These are phyloP conservation scores for Saccostrea glomerata DNA, from an alignment of 1,140 invertebrate genomes.

Conservation along the genomic window DNA sequence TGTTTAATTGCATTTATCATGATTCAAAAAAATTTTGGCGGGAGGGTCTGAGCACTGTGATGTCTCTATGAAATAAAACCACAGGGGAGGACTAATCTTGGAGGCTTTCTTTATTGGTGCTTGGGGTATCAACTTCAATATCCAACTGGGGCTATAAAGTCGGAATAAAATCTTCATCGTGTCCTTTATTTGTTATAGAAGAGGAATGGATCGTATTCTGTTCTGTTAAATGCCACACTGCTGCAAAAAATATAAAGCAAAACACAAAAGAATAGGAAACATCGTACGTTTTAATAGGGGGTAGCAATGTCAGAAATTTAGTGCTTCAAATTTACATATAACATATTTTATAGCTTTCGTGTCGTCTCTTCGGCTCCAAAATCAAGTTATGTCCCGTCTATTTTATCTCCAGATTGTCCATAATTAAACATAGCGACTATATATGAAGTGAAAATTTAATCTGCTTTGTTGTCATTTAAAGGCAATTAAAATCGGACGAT, in stretches of 20 bases:
- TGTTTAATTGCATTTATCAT: no score
- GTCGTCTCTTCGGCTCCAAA: conserved; percentile 32
- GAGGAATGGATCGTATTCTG: conserved; percentile 18
- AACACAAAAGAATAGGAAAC: conserved; percentile 34
- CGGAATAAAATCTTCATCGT: conserved; percentile 26
- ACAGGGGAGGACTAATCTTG: neutral
- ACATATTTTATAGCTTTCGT: conserved; percentile 31
- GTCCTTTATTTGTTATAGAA: conserved; percentile 10
- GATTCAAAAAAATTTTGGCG: neutral
- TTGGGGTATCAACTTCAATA: conserved; percentile 24
- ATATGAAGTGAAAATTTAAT: conserved; percentile 39
- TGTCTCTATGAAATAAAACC: conserved; percentile 36
- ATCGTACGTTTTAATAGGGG: conserved; percentile 10
- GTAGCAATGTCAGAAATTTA: conserved; percentile 34
- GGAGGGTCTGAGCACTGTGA: neutral
- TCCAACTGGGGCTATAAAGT: conserved; percentile 16
- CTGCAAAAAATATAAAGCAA: conserved; percentile 26
- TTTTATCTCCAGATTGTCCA: conserved; percentile 18
- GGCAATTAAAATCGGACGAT: conserved; percentile 26
- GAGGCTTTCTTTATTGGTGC: conserved; percentile 4
- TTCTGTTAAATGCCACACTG: conserved; percentile 12
- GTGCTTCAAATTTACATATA: conserved; percentile 37
- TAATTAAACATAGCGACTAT: conserved; percentile 34
- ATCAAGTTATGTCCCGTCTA: conserved; percentile 1
- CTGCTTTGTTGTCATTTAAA: conserved; percentile 34